Percentiles rank a stretch among this genome's conserved stretches.
Evolutionary conservation across 2,888 invertebrate species (phyloP).

Genomic region (Dexiosoma caninum): DNA sequence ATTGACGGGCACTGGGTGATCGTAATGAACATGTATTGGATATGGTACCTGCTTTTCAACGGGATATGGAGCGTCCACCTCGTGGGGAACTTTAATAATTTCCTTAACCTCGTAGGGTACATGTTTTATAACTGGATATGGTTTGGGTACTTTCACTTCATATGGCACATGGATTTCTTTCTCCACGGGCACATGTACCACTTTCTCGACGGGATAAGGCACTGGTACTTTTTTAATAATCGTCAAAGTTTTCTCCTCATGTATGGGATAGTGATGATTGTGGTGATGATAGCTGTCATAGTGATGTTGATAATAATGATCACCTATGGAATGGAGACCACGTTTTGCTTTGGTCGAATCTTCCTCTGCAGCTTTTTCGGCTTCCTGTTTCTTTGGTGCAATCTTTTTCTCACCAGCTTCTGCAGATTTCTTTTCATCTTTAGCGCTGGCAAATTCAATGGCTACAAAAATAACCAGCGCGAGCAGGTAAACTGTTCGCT

Average conservation of each 20-base stretch:
- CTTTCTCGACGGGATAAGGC: conserved; percentile 84
- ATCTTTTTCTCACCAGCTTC: conserved; percentile 77
- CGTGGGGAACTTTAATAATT: conserved; percentile 87
- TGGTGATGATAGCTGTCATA: conserved; percentile 74
- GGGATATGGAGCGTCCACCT: conserved; percentile 87
- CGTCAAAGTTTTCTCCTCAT: conserved; percentile 83
- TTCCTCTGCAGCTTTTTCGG: conserved; percentile 65
- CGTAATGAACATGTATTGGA: conserved; percentile 85
- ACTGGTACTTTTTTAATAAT: conserved; percentile 86
- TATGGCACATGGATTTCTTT: conserved; percentile 82
- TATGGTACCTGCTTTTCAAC: conserved; percentile 88
- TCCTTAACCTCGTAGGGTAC: conserved; percentile 87
- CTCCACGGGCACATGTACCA: conserved; percentile 82
- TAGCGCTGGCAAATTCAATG: conserved; percentile 75
- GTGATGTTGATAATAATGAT: conserved; percentile 18
- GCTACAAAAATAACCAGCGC: conserved; percentile 81
- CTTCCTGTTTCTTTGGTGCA: conserved; percentile 68
- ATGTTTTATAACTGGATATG: conserved; percentile 85
- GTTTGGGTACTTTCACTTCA: conserved; percentile 83
- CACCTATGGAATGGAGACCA: conserved; percentile 81
- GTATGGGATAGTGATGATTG: conserved; percentile 74
- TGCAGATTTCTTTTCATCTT: conserved; percentile 81
- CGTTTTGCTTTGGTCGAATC: conserved; percentile 85
- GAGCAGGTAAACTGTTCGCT: conserved; percentile 77
- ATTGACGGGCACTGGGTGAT: conserved; percentile 88